Percentiles rank a stretch among this genome's conserved stretches.
Evolutionary conservation across 2,888 invertebrate genomes (phyloP).

Genomic region (Scaptomyza tumidula): DNA sequence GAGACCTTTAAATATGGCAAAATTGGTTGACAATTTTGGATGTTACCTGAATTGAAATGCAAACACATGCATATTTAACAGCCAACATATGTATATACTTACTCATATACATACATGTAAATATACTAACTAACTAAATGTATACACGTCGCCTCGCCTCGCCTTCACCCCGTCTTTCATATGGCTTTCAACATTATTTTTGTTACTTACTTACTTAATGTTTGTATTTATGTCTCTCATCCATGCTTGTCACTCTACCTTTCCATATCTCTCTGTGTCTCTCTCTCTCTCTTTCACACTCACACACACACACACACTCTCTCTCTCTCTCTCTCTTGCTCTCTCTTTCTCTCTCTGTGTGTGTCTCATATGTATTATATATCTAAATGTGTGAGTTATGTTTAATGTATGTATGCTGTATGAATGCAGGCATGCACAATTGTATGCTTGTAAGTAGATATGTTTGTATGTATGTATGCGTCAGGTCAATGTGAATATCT

Average conservation of each 20-base stretch:
- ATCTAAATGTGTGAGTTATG: slow-evolving; percentile 17
- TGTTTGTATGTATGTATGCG: slow-evolving; percentile 33
- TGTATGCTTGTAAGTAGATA: slow-evolving; percentile 24
- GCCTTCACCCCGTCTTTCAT: slow-evolving; percentile 15
- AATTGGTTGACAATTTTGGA: slow-evolving; percentile 7
- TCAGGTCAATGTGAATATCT: slow-evolving; percentile 19
- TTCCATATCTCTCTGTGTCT: slow-evolving; percentile 20
- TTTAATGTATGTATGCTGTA: slow-evolving; percentile 11
- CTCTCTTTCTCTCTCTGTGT: slow-evolving; percentile 25
- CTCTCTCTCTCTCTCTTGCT: slow-evolving; percentile 13
- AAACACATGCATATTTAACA: slow-evolving; percentile 15
- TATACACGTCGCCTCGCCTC: slow-evolving; percentile 21
- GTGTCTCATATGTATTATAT: slow-evolving; percentile 22
- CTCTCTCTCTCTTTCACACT: slow-evolving; percentile 10
- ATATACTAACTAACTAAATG: slow-evolving; percentile 17
- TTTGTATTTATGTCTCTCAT: slow-evolving; percentile 45
- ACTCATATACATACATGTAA: slow-evolving; percentile 18
- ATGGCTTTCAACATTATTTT: slow-evolving; percentile 36
- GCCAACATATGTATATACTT: slow-evolving; percentile 26
- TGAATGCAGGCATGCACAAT: slow-evolving; percentile 32
- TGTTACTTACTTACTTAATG: slow-evolving; percentile 28
- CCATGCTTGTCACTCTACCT: slow-evolving; percentile 36
- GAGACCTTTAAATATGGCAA: not conserved
- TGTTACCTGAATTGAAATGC: slow-evolving; percentile 17
- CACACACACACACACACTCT: slow-evolving; percentile 7